These are phyloP conservation scores for Chiloscyllium punctatum DNA, from an alignment of 2,797 vertebrate species.

Conservation along the genomic window DNA sequence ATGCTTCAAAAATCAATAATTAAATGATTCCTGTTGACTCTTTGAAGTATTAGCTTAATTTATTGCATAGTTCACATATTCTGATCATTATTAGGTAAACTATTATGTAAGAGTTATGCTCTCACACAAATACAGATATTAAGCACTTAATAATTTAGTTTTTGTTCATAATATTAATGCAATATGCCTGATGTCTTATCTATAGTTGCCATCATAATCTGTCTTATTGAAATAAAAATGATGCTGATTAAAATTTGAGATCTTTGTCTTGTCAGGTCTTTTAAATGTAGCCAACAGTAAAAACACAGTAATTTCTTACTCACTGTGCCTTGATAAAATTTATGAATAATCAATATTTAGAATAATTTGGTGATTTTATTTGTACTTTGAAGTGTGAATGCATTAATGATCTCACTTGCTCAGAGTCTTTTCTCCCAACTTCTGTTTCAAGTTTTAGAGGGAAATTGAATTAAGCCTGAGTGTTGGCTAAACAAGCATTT, in stretches of 20 bases:
- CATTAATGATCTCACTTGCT: background rate
- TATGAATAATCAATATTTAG: constrained; percentile 12
- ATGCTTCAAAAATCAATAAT: background rate
- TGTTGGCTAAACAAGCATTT: no score
- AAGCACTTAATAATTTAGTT: background rate
- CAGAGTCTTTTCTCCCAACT: no score
- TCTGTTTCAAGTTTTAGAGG: no score
- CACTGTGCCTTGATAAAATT: background rate
- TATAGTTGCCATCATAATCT: background rate
- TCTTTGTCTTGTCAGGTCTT: background rate
- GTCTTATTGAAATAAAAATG: background rate
- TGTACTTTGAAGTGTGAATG: background rate
- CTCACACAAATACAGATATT: background rate
- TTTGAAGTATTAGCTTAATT: background rate
- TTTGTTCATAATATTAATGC: background rate
- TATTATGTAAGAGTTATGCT: background rate
- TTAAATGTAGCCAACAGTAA: background rate
- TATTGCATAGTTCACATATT: background rate
- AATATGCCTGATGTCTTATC: background rate
- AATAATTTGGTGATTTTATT: background rate
- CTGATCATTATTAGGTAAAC: background rate
- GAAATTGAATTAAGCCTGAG: no score
- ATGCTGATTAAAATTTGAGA: background rate
- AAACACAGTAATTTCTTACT: background rate
- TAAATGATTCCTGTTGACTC: background rate